phyloP scores from a whole-genome alignment of 1,140 invertebrate species.

The Caenorhabditis tropicalis region DNA sequence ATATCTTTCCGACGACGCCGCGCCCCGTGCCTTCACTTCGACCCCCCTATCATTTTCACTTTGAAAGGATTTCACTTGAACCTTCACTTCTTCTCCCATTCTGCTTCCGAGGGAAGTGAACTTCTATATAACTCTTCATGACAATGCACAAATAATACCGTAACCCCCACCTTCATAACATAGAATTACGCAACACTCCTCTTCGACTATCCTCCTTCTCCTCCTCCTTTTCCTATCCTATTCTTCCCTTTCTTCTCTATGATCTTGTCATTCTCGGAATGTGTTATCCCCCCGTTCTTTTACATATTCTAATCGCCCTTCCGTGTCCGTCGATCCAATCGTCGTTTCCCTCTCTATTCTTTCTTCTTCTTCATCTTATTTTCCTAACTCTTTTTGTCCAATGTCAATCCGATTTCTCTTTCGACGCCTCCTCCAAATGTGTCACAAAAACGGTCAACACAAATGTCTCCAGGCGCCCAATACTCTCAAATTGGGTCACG shows the following conservation, averaged over 20 bases:
- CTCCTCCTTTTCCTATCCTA: too few relatives aligned
- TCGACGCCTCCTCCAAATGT: conserved; percentile 42
- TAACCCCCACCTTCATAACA: too few relatives aligned
- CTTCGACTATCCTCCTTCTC: too few relatives aligned
- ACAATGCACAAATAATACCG: background rate
- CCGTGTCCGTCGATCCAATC: conserved; percentile 12
- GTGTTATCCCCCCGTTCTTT: background rate
- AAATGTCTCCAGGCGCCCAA: conserved; percentile 18
- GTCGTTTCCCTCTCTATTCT: too few relatives aligned
- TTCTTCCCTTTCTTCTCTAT: too few relatives aligned
- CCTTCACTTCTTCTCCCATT: background rate
- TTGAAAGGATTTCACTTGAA: background rate
- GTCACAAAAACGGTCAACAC: conserved; percentile 39
- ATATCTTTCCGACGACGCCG: background rate
- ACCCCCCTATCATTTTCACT: conserved; percentile 37
- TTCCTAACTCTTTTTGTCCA: conserved; percentile 38
- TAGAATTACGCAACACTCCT: too few relatives aligned
- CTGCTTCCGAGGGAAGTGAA: background rate
- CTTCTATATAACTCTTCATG: background rate
- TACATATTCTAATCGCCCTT: conserved; percentile 31
- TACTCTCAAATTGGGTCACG: conserved; percentile 33
- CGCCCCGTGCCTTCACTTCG: background rate
- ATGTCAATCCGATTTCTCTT: conserved; percentile 45
- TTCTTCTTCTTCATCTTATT: background rate
- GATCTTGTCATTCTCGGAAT: background rate